Percentiles rank a stretch among this genome's conserved stretches.
These are phyloP conservation scores for Harpagus bidentatus DNA, from an alignment of 2,113 vertebrate genomes.

Conservation along the genomic window DNA sequence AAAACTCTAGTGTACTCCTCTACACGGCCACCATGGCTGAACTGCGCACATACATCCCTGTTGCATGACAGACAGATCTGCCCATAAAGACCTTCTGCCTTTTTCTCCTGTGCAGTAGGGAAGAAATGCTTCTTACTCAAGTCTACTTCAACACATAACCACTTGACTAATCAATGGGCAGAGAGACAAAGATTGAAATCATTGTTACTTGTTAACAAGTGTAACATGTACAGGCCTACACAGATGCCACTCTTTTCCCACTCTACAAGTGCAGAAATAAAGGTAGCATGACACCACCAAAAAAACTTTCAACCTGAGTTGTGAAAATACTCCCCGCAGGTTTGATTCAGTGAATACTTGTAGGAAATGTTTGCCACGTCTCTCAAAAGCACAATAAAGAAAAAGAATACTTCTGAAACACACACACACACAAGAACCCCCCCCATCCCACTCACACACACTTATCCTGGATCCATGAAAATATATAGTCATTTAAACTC, in stretches of 20 bases:
- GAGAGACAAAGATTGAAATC: background rate
- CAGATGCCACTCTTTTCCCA: background rate
- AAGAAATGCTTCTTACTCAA: background rate
- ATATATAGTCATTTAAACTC: background rate
- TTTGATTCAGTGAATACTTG: background rate
- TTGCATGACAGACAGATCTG: background rate
- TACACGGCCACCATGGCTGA: background rate
- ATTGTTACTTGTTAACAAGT: background rate
- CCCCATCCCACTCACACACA: background rate
- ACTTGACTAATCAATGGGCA: background rate
- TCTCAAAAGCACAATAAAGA: background rate
- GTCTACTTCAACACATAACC: background rate
- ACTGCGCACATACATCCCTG: background rate
- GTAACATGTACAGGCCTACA: background rate
- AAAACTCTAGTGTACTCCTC: background rate
- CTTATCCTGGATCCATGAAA: background rate
- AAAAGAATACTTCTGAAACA: background rate
- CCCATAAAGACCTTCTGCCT: background rate
- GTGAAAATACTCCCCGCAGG: background rate
- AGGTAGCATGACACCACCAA: background rate
- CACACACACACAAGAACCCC: background rate
- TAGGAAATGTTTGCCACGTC: rapidly evolving
- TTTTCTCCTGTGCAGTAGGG: background rate
- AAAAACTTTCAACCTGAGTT: background rate
- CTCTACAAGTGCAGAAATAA: background rate